phyloP scores from a whole-genome alignment of 2,113 vertebrate species.

The Ctenomys sociabilis region DNA sequence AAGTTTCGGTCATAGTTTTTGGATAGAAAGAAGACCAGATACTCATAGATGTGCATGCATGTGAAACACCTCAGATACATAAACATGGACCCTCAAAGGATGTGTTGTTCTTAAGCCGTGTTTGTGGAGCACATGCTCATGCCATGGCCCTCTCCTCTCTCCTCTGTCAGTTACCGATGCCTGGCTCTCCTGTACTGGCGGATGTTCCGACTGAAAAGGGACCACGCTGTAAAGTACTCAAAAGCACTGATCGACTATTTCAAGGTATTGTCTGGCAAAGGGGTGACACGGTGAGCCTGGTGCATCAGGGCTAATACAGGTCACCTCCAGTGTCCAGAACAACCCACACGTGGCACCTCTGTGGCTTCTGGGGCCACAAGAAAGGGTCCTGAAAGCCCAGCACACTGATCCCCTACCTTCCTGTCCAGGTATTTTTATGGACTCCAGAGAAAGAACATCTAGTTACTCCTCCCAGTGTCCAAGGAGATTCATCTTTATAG shows the following conservation, averaged over 20 bases:
- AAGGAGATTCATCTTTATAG: background rate
- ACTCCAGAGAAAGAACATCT: background rate
- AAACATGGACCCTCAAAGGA: background rate
- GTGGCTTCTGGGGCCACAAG: background rate
- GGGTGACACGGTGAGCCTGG: background rate
- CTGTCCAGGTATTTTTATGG: background rate
- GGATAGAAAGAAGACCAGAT: background rate
- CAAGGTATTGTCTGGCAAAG: constrained; percentile 88
- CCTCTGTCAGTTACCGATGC: constrained; percentile 92
- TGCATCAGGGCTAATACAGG: background rate
- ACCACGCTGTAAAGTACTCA: constrained; percentile 97
- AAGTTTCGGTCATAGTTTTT: background rate
- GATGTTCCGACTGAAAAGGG: constrained; percentile 98
- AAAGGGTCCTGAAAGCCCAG: background rate
- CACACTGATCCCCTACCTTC: background rate
- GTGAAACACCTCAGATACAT: background rate
- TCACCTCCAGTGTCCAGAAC: background rate
- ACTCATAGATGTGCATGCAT: background rate
- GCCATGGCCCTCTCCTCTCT: constrained; percentile 48
- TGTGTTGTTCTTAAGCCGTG: background rate
- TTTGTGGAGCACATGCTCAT: background rate
- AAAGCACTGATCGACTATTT: constrained; percentile 98
- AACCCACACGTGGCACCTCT: no score
- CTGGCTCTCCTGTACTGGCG: constrained; percentile 98
- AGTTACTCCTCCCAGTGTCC: background rate